phyloP scores from a whole-genome alignment of 2,113 vertebrate genomes.

The Calyptommatus sinebrachiatus region DNA sequence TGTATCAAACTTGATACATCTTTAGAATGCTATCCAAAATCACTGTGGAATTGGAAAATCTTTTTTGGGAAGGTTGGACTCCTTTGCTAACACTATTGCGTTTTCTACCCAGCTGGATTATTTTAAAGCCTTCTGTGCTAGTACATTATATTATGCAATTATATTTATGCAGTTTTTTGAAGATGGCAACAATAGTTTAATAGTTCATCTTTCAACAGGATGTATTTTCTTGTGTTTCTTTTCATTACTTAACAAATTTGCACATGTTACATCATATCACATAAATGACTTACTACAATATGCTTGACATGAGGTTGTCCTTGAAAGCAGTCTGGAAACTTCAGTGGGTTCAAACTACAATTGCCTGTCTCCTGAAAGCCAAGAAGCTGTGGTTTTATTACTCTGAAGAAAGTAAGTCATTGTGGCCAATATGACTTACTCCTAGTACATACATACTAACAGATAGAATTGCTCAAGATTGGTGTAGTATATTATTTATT shows the following conservation, averaged over 20 bases:
- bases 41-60: constrained; percentile 39
- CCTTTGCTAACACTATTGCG: not conserved
- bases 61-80: constrained; percentile 31
- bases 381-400: not conserved
- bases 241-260: constrained; percentile 19
- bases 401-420: not conserved
- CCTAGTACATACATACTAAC: not conserved
- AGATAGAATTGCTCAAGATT: no score
- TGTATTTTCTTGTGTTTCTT: constrained; percentile 23
- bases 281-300: constrained; percentile 23
- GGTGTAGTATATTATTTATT: no score
- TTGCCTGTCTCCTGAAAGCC: not conserved
- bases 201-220: constrained; percentile 40
- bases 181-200: constrained; percentile 27
- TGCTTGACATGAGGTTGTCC: not conserved
- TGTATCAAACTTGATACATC: no score
- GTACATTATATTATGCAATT: constrained; percentile 25
- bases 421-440: not conserved
- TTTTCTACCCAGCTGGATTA: constrained; percentile 41
- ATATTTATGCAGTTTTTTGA: constrained; percentile 19
- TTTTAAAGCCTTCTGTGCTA: constrained; percentile 39
- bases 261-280: constrained; percentile 38
- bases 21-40: constrained; percentile 14
- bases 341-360: not conserved
- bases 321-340: not conserved